These are phyloP conservation scores for Octomys mimax DNA, from an alignment of 2,797 vertebrate species.

Conservation along the genomic window DNA sequence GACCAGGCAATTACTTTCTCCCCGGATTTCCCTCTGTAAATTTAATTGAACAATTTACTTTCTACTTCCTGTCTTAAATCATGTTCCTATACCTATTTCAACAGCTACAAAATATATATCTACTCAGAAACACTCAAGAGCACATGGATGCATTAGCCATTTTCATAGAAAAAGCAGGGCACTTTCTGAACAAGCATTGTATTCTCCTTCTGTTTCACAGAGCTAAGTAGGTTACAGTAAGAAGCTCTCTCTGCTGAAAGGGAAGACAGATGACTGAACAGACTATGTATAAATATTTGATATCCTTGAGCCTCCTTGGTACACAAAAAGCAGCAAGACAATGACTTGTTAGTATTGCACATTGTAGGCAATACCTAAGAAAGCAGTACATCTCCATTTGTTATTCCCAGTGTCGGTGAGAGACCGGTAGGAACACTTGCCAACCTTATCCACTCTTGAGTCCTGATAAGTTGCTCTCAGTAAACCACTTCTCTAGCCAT, in stretches of 20 bases:
- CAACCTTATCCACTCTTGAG: neutral
- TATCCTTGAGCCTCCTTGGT: neutral
- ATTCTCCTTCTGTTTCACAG: constrained; percentile 25
- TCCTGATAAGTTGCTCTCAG: constrained; percentile 15
- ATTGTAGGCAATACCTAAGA: constrained; percentile 12
- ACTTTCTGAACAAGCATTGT: neutral
- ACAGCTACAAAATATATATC: neutral
- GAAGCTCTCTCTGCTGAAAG: neutral
- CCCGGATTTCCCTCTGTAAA: constrained; percentile 47
- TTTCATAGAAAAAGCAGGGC: neutral
- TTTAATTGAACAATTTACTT: constrained; percentile 76
- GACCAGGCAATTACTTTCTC: constrained; percentile 55
- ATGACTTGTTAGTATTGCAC: neutral
- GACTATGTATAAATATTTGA: constrained; percentile 35
- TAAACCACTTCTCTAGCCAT: neutral
- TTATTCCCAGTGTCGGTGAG: neutral
- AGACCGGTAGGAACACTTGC: neutral
- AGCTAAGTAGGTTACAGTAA: neutral
- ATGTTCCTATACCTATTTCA: constrained; percentile 26
- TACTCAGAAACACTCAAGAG: constrained; percentile 25
- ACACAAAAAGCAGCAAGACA: neutral
- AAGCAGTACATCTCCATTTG: neutral
- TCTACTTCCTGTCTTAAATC: constrained; percentile 67
- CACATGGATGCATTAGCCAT: neutral
- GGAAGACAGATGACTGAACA: constrained; percentile 18